phyloP scores from a whole-genome alignment of 2,888 invertebrate species.

The Drosophila mercatorum region DNA sequence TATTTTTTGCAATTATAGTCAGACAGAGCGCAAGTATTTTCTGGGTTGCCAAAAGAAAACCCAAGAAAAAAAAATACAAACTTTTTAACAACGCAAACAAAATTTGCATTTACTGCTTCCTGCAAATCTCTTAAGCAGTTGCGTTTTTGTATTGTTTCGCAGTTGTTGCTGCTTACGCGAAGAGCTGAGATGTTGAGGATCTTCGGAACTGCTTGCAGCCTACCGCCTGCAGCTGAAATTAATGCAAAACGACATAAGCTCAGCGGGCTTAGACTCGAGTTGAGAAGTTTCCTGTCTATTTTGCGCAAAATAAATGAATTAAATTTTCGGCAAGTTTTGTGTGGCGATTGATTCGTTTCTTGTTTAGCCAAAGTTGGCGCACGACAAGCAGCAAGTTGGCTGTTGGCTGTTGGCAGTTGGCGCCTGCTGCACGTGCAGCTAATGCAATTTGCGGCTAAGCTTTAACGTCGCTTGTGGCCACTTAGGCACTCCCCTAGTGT shows the following conservation, averaged over 20 bases:
- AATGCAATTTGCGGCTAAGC: conserved; percentile 46
- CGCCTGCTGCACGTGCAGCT: conserved; percentile 54
- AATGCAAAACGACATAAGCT: conserved; percentile 30
- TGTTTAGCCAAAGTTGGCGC: conserved; percentile 31
- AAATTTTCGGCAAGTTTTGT: conserved; percentile 58
- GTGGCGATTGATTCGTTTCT: conserved; percentile 63
- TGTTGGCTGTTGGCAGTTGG: background rate
- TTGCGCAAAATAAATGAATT: conserved; percentile 66
- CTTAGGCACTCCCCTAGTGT: conserved; percentile 42
- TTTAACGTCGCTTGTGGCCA: conserved; percentile 13
- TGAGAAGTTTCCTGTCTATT: conserved; percentile 17
- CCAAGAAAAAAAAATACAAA: background rate
- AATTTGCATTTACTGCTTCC: conserved; percentile 19
- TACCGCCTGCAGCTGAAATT: conserved; percentile 28
- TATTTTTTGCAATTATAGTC: too few relatives aligned
- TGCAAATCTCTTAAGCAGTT: conserved; percentile 9
- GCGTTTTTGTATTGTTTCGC: conserved; percentile 15
- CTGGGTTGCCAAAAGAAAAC: background rate
- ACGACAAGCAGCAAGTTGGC: conserved; percentile 5
- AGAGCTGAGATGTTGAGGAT: background rate
- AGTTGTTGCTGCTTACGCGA: background rate
- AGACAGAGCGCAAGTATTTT: background rate
- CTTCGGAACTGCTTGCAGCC: background rate
- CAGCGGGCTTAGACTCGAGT: conserved; percentile 16
- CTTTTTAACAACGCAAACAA: conserved; percentile 10